These are phyloP conservation scores for Antrozous pallidus DNA, from an alignment of 2,797 vertebrate species.

Conservation along the genomic window DNA sequence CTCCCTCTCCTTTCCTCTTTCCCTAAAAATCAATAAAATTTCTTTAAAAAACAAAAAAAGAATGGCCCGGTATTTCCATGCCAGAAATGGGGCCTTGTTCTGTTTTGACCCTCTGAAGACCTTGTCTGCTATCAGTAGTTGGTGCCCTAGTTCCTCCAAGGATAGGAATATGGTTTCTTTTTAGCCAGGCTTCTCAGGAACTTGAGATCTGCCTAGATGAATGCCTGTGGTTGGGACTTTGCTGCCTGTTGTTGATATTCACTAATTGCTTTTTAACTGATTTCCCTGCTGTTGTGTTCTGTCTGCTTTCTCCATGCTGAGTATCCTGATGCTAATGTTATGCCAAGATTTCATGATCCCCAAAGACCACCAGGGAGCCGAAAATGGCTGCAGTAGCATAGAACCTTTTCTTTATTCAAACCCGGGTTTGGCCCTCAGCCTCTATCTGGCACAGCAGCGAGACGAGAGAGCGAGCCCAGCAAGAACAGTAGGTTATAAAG, in stretches of 20 bases:
- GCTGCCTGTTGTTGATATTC: neutral
- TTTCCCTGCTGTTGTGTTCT: neutral
- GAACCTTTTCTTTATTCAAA: too few species aligned
- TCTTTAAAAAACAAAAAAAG: neutral
- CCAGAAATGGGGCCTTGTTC: neutral
- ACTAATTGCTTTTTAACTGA: neutral
- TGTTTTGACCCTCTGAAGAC: conserved; percentile 8
- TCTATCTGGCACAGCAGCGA: too few species aligned
- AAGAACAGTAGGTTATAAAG: too few species aligned
- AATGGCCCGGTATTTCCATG: neutral
- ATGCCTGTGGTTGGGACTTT: neutral
- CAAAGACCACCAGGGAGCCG: too few species aligned
- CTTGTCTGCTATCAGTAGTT: neutral
- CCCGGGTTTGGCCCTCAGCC: too few species aligned
- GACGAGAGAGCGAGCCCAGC: too few species aligned
- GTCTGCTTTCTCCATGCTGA: conserved; percentile 33
- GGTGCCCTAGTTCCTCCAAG: neutral
- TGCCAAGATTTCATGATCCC: too few species aligned
- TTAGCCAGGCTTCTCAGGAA: neutral
- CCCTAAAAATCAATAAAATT: neutral
- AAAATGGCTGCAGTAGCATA: too few species aligned
- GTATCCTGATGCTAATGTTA: neutral
- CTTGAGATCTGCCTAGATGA: neutral
- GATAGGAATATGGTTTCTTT: neutral
- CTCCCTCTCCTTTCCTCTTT: neutral